Base-by-base conservation (phyloP, 2,888 invertebrate genomes). In the Eurytoma californica region DNA sequence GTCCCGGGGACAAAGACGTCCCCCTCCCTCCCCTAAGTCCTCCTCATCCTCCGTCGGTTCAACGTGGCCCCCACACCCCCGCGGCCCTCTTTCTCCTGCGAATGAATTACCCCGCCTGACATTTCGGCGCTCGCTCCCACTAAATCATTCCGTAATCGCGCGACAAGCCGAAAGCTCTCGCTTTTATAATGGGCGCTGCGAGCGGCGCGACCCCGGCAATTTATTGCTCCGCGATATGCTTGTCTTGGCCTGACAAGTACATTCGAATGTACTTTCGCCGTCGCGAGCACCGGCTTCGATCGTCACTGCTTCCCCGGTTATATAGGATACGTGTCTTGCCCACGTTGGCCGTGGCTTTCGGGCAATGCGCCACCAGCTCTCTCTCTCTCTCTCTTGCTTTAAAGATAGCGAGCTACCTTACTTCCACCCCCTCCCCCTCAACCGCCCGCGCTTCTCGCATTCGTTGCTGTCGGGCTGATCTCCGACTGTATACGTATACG, bases 111-210 rank as follows among this genome's bases (percentile, higher is more conserved):
- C 69, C 60, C 12, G 39, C 20, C 65, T 49, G 72, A 72, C 79
- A 53, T 74, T 74, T 72, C 58, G 66, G 66, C 70, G 68, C 77
- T 55, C 74, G 68, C 63, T 53, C 58, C 30, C 65, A 66, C 74
- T 81, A 81, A 77, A 82, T 82, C 82, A 82, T 82, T 75, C 68
- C 49, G 80, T 82, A 82, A 82, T 82, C 82, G 80, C 72, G 72
- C 77, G 82, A 82, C 82, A 82, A 80, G 74, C 80, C 74, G 66
- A 81, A 80, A 80, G 79, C 81, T 80, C 82, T 80, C 70, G 72
- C 74, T 80, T 77, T 82, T 79, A 77, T 79, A 81, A 79, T 79
- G 74, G 69, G 55, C 51, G 13, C 18, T 13, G 63, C 3, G 61
- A 28, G 63, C 70, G 61, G 39, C 51, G 24, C 9, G 30, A 30